phyloP scores from a whole-genome alignment of 64 coral and sea anemone genomes.

The Trachythela sp. region DNA sequence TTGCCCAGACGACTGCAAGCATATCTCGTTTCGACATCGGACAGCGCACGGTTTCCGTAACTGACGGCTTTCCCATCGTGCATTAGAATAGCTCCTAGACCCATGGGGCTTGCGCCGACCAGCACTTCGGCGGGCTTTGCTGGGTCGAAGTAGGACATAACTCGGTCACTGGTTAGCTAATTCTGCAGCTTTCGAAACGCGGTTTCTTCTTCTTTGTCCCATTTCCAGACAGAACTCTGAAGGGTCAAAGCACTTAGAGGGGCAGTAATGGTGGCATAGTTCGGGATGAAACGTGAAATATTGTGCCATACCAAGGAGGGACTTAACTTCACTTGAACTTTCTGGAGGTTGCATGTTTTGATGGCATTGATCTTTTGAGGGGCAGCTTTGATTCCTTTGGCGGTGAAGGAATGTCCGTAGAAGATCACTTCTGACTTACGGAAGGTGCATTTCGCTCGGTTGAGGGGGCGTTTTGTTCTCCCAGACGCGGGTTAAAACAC shows the following conservation, averaged over 20 bases:
- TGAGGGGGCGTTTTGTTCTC: slow-evolving; percentile 49
- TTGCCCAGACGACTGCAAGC: slow-evolving; percentile 44
- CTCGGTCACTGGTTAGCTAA: slow-evolving; percentile 33
- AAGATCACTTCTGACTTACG: slow-evolving; percentile 44
- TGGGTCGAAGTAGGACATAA: slow-evolving; percentile 67
- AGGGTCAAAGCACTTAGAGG: slow-evolving; percentile 17
- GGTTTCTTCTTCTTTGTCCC: slow-evolving; percentile 45
- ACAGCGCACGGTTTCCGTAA: slow-evolving; percentile 65
- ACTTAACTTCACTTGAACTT: slow-evolving; percentile 34
- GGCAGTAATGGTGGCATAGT: slow-evolving; percentile 37
- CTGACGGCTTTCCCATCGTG: slow-evolving; percentile 58
- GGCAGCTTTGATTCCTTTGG: slow-evolving; percentile 38
- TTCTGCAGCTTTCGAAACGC: slow-evolving; percentile 49
- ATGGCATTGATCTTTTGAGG: slow-evolving; percentile 56
- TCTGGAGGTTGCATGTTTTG: slow-evolving; percentile 31
- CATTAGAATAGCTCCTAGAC: slow-evolving; percentile 30
- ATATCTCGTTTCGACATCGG: slow-evolving; percentile 67
- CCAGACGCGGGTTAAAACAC: slow-evolving; percentile 28
- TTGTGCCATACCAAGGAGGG: slow-evolving; percentile 54
- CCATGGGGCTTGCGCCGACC: slow-evolving; percentile 47
- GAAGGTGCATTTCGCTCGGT: slow-evolving; percentile 54
- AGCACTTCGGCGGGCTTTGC: slow-evolving; percentile 38
- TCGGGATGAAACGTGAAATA: slow-evolving; percentile 52
- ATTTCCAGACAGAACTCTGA: slow-evolving; percentile 32
- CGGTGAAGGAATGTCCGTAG: slow-evolving; percentile 52